Base-by-base conservation (phyloP, 1,140 invertebrate species). In the Habropoda laboriosa region DNA sequence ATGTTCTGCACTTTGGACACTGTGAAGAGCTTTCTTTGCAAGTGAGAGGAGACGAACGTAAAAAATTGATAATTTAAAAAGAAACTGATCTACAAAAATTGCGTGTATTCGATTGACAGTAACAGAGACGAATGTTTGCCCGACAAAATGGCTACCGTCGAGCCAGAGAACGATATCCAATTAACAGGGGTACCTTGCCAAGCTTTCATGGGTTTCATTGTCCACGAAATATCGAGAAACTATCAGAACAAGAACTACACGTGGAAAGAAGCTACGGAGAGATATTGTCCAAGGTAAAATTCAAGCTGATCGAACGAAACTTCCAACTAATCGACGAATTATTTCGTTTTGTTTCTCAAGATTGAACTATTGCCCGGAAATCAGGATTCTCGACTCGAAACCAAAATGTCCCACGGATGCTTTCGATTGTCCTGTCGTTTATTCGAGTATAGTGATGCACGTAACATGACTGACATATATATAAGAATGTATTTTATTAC, bases 141-240 rank as follows among this genome's bases (percentile, higher is more conserved):
- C 0, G 70, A 84, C 16, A 42, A 64, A 35, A 78, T 80, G 0
- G 82, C 84, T 0, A 79, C 71, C 13, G 86, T 91, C 7, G 87
- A 89, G 10, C 51, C 81, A 0, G 70, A 81, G 6, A 85, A 81
- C 47, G 83, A 87, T 66, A 47, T 92, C 18, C 89, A 88, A 68
- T 82, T 88, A 2, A 76, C 89, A 7, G 78, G 73, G 42, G 79
- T 90, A 8, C 80, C 88, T 5, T 91, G 91, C 58, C 90, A 92
- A 42, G 84, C 86, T 21, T 91, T 92, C 47, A 57, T 88, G 53
- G 91, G 86, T 58, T 84, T 75, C 40, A 40, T 91, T 0, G 73
- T 91, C 2, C 71, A 77, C 21, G 75, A 88, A 71, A 89, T 92
- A 79, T 72, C 85, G 3, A 81, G 66, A n/a, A 71, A 71, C n/a